phyloP scores from a whole-genome alignment of 2,888 invertebrate genomes.

The Hyalella azteca region DNA sequence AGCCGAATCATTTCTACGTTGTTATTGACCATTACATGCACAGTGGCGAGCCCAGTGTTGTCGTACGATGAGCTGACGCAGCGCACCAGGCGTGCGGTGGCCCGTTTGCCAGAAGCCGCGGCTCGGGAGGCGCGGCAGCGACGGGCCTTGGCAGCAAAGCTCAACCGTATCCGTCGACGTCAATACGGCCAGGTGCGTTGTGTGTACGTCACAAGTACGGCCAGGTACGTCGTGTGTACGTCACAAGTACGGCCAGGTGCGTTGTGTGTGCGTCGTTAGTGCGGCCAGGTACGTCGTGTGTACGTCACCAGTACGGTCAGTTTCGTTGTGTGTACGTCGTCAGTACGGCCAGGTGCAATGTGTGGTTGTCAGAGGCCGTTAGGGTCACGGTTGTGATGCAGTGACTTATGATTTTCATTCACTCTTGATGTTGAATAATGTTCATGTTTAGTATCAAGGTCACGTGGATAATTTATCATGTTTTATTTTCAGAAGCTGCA shows the following conservation, averaged over 20 bases:
- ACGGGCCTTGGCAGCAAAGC: background rate
- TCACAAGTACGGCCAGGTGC: background rate
- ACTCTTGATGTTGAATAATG: no score
- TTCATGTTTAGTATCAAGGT: no score
- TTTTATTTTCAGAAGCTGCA: background rate
- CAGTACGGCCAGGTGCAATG: background rate
- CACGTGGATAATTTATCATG: no score
- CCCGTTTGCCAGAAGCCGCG: background rate
- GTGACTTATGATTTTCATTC: no score
- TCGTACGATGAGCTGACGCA: slow-evolving; percentile 8
- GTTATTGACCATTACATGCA: background rate
- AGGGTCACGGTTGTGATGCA: no score
- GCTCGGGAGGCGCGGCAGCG: background rate
- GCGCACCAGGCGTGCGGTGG: background rate
- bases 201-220: background rate
- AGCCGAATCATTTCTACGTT: background rate
- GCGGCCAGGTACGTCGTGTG: background rate
- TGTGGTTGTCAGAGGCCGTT: background rate
- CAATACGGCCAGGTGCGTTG: no score
- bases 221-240: background rate
- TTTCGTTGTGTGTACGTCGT: background rate
- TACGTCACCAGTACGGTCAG: background rate
- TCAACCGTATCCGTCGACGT: background rate
- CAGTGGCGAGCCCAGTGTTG: slow-evolving; percentile 22
- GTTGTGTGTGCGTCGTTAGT: background rate